Percentiles rank a stretch among this genome's conserved stretches.
phyloP scores from a whole-genome alignment of 2,888 invertebrate species.

The Athalia circularis region DNA sequence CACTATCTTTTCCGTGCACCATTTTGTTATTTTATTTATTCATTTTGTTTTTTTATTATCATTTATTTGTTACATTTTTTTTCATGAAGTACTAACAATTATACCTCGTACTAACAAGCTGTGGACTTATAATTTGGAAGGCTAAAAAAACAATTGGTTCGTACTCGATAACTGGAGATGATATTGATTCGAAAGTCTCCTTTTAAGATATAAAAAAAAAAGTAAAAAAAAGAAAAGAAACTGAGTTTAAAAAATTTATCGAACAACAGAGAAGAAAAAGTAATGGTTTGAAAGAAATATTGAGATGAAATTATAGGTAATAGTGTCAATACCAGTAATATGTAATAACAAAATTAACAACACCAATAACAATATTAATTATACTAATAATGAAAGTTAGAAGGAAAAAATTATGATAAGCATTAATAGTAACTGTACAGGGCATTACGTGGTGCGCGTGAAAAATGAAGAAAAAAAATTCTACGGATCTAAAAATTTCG shows the following conservation, averaged over 20 bases:
- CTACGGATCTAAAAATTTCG: neutral
- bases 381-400: neutral
- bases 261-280: neutral
- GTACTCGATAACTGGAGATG: neutral
- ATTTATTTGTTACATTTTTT: conserved; percentile 44
- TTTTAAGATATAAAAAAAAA: neutral
- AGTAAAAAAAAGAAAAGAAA: conserved; percentile 1
- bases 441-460: conserved; percentile 33
- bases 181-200: neutral
- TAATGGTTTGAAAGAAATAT: neutral
- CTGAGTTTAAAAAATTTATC: neutral
- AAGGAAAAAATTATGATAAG: neutral
- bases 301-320: neutral
- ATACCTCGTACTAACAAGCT: neutral
- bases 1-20: conserved; percentile 31
- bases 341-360: conserved; percentile 4
- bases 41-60: neutral
- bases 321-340: neutral
- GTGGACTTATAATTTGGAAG: neutral
- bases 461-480: neutral
- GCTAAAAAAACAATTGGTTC: neutral
- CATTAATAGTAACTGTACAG: neutral
- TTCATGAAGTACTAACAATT: conserved; percentile 33
- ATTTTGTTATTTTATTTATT: neutral
- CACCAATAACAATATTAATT: conserved; percentile 1